Evolutionary conservation across 2,888 invertebrate species (phyloP), one percentile per base, ranked within the genome.

Genomic region (Noctua fimbriata): DNA sequence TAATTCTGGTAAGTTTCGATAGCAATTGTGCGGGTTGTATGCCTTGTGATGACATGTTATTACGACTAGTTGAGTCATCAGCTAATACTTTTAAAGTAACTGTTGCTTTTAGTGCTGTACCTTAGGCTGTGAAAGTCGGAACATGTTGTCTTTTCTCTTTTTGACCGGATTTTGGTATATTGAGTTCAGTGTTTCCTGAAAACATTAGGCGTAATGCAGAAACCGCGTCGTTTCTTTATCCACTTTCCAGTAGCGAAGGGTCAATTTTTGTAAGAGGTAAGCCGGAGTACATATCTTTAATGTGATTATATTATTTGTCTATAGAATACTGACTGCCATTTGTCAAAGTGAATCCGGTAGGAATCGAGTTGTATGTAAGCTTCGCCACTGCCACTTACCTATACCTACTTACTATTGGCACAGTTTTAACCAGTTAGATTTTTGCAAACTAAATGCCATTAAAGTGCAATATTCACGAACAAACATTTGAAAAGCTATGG

Each of bases 21-120:
- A 78, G 83, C 55, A 32, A 84, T 84, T 87, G 58, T 78, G 78
- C 67, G 80, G 67, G 52, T 60, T 74, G 79, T 76, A 49, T 78
- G 75, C 73, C 12, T 47, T 76, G 32, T 84, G 85, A 90, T 86
- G 83, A 82, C 69, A 86, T 83, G 86, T 85, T 82, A 84, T 88
- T 88, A 85, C 18, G 72, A 41, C n/a, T 78, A 79, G 63, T 83
- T 87, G 82, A 87, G 74, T 76, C 81, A 78, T 82, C 73, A 73
- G 44, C 44, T 76, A 71, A 75, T 75, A 72, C 66, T 58, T 47
- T 69, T 67, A 78, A 78, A 49, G 65, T 65, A 79, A 76, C 49
- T 58, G 32, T 80, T 81, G 47, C 60, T 78, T 82, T 85, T 71
- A 71, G n/a, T 47, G 41, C 10, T n/a, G 14, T 63, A 55, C 47